phyloP scores from a whole-genome alignment of 2,888 invertebrate genomes.

The Drosophila kambysellisi region DNA sequence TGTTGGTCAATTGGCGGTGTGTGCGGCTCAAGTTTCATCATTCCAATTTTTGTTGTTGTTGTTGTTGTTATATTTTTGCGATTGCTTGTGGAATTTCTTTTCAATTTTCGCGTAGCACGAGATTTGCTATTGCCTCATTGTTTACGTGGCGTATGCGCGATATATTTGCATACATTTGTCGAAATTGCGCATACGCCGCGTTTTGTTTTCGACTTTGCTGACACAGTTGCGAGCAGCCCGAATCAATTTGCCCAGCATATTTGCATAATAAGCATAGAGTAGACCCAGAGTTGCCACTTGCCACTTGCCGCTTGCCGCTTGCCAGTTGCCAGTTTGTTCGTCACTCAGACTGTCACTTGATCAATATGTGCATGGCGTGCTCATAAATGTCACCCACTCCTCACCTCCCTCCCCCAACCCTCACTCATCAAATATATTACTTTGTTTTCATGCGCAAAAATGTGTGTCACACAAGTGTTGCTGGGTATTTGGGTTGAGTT shows the following conservation, averaged over 20 bases:
- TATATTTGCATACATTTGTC: constrained; percentile 75
- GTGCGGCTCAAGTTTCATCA: constrained; percentile 49
- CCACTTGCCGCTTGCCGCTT: constrained; percentile 9
- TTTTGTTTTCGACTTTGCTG: constrained; percentile 72
- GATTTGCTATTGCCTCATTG: constrained; percentile 50
- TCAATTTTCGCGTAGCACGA: constrained; percentile 71
- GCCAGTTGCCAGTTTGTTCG: constrained; percentile 64
- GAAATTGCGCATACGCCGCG: constrained; percentile 79
- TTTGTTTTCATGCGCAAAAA: constrained; percentile 71
- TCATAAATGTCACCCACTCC: constrained; percentile 60
- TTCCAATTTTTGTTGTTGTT: constrained; percentile 41
- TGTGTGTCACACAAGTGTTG: constrained; percentile 75
- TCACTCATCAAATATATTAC: constrained; percentile 43
- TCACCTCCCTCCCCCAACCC: not conserved
- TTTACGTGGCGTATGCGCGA: constrained; percentile 77
- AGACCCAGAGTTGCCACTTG: constrained; percentile 39
- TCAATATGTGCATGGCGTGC: constrained; percentile 78
- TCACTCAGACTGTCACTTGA: constrained; percentile 78
- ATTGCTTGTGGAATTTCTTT: constrained; percentile 53
- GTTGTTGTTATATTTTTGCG: constrained; percentile 11
- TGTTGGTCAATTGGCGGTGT: constrained; percentile 64
- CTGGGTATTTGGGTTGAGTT: constrained; percentile 15
- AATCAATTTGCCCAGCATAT: constrained; percentile 75
- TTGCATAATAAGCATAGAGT: constrained; percentile 72
- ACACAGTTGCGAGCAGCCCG: constrained; percentile 58